phyloP scores from a whole-genome alignment of 1,140 invertebrate species.

The Lordiphosa stackelbergi region DNA sequence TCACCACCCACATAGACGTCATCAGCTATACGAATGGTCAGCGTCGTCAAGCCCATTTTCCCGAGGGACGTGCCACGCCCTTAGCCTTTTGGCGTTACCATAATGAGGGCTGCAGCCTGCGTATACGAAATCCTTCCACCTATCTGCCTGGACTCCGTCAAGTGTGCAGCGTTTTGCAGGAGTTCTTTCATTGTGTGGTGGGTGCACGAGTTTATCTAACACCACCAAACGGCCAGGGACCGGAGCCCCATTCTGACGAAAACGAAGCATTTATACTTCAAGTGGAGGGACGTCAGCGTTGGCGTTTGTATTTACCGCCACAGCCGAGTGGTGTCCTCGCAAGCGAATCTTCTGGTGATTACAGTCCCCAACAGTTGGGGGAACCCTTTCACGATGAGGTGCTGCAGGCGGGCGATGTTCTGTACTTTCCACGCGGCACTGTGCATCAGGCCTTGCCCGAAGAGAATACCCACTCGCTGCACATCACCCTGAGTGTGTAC shows the following conservation, averaged over 20 bases:
- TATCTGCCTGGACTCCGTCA: slow-evolving; percentile 84
- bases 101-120: slow-evolving; percentile 91
- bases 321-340: slow-evolving; percentile 82
- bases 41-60: slow-evolving; percentile 92
- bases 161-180: slow-evolving; percentile 89
- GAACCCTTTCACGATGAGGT: slow-evolving; percentile 87
- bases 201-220: slow-evolving; percentile 97
- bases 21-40: slow-evolving; percentile 88
- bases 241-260: slow-evolving; percentile 99
- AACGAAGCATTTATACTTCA: slow-evolving; percentile 99
- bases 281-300: slow-evolving; percentile 96
- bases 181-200: slow-evolving; percentile 94
- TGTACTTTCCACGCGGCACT: slow-evolving; percentile 94
- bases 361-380: slow-evolving; percentile 86
- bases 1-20: slow-evolving; percentile 92
- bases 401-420: slow-evolving; percentile 91
- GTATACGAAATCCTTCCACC: slow-evolving; percentile 95
- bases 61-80: slow-evolving; percentile 84
- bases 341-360: slow-evolving; percentile 89
- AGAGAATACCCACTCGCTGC: slow-evolving; percentile 89
- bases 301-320: slow-evolving; percentile 92
- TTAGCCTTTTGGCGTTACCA: slow-evolving; percentile 95
- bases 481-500: slow-evolving; percentile 94
- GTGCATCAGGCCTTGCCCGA: slow-evolving; percentile 94
- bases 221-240: slow-evolving; percentile 96